Conservation (phyloP, 2,113 vertebrate genomes). For the Malurus cyaneus region DNA sequence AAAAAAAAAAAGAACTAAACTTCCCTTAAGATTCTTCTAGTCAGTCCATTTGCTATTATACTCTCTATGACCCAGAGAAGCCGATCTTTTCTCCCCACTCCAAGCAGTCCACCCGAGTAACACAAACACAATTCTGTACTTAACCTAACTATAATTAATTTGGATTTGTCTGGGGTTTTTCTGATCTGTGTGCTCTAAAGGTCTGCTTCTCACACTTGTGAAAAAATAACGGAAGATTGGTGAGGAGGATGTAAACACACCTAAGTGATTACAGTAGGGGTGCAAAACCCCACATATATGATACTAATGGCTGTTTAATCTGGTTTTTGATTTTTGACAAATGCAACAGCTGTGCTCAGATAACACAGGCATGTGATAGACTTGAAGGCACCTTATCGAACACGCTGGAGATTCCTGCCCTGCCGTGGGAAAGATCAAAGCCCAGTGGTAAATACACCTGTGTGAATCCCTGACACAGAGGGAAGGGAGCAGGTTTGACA, state of each 20-base stretch:
- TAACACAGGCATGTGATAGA: neutral
- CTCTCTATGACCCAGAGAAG: neutral
- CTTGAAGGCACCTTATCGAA: neutral
- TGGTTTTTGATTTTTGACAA: neutral
- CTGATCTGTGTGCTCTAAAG: neutral
- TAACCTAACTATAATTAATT: neutral
- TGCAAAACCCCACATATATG: neutral
- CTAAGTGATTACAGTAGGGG: neutral
- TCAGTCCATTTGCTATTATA: neutral
- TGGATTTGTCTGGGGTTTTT: neutral
- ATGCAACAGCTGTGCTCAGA: neutral
- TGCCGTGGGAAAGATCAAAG: neutral
- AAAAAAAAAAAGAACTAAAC: neutral
- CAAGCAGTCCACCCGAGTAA: neutral
- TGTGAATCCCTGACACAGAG: neutral
- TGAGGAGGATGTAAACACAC: neutral
- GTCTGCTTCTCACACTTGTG: neutral
- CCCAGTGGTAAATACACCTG: neutral
- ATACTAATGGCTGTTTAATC: neutral
- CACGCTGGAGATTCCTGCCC: neutral
- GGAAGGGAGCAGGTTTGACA: neutral
- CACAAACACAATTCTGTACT: neutral
- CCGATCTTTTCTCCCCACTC: neutral
- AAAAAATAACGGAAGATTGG: neutral
- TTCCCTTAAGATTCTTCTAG: neutral